These are phyloP conservation scores for Amphimedon queenslandica DNA, from an alignment of 37 sponge, comb jelly and placozoan species.

Conservation along the genomic window DNA sequence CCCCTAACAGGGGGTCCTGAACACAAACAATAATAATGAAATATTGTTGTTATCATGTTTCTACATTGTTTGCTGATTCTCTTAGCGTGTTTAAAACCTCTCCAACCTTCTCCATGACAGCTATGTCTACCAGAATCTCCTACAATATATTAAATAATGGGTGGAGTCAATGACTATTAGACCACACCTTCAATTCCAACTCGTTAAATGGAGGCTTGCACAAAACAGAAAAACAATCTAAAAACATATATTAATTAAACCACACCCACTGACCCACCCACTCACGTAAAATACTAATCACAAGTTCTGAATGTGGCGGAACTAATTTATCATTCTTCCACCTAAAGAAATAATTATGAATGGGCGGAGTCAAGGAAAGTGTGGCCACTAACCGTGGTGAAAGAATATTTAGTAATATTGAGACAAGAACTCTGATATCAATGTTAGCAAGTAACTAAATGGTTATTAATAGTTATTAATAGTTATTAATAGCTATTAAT, in stretches of 20 bases:
- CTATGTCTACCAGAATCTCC: constrained; percentile 61
- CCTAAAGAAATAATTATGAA: neutral
- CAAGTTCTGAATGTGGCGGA: constrained; percentile 24
- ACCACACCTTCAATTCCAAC: constrained; percentile 4
- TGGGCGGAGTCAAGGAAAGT: no score
- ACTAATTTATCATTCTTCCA: neutral
- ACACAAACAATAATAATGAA: neutral
- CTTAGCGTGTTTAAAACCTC: constrained; percentile 33
- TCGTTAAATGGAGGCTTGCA: constrained; percentile 5
- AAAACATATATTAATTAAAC: neutral
- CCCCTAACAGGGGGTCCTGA: neutral
- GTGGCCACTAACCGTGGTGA: constrained; percentile 24
- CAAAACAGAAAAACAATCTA: constrained; percentile 16
- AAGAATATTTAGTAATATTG: constrained; percentile 44
- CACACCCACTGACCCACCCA: neutral
- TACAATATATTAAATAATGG: neutral
- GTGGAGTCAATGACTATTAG: neutral
- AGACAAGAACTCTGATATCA: constrained; percentile 41
- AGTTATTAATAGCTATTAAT: neutral
- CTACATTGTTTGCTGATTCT: constrained; percentile 25
- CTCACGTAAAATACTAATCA: constrained; percentile 27
- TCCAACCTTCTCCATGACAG: constrained; percentile 60
- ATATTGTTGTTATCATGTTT: neutral
- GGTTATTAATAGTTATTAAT: neutral
- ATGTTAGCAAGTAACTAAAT: constrained; percentile 9